Percentiles rank a stretch among this genome's conserved stretches.
These are phyloP conservation scores for Troilus luridus DNA, from an alignment of 2,888 invertebrate genomes.

Conservation along the genomic window DNA sequence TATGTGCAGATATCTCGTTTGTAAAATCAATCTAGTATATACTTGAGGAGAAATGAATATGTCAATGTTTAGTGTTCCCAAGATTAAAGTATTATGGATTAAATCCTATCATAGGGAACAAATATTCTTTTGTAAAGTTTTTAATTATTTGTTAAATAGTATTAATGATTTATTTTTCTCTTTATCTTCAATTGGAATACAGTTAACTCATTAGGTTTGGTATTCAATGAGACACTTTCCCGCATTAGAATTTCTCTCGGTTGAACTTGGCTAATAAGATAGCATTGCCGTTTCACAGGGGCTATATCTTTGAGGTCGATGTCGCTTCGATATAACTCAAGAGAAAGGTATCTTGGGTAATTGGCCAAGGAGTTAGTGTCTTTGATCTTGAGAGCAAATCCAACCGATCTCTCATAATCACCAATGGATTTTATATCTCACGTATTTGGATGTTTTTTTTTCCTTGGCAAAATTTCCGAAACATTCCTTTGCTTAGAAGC, in stretches of 20 bases:
- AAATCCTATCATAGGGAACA: not conserved
- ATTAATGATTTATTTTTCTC: not conserved
- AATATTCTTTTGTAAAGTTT: not conserved
- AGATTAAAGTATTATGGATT: too few species aligned
- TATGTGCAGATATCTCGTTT: too few species aligned
- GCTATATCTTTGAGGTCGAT: not conserved
- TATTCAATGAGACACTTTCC: constrained; percentile 36
- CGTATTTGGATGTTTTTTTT: not conserved
- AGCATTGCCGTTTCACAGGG: not conserved
- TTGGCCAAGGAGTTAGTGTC: not conserved
- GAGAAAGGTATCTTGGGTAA: constrained; percentile 12
- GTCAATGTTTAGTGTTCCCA: too few species aligned
- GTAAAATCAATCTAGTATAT: too few species aligned
- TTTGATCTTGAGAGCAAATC: constrained; percentile 9
- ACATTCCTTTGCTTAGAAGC: not conserved
- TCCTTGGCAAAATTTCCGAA: not conserved
- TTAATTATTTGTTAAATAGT: not conserved
- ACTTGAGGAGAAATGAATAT: too few species aligned
- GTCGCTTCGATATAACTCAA: not conserved
- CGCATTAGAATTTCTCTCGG: constrained; percentile 6
- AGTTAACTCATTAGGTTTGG: not conserved
- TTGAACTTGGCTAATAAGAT: not conserved
- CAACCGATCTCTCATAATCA: not conserved
- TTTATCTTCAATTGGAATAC: not conserved
- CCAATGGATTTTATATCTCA: not conserved